phyloP scores from a whole-genome alignment of 2,113 vertebrate genomes.

The Daubentonia madagascariensis region DNA sequence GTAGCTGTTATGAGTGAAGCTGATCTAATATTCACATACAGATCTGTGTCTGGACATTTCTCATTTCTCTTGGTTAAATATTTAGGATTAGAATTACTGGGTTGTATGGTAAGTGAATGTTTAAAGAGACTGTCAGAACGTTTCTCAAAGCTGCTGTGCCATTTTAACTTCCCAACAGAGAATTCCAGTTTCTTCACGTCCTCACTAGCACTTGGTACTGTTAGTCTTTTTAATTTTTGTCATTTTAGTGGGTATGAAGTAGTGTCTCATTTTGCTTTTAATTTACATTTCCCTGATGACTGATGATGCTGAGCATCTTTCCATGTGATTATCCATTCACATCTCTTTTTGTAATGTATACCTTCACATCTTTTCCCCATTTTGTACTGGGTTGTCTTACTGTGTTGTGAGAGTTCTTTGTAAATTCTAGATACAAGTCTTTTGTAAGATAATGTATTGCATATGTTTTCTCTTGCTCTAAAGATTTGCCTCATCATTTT shows the following conservation, averaged over 20 bases:
- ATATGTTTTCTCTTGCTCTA: not conserved
- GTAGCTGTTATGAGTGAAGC: not conserved
- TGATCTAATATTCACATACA: not conserved
- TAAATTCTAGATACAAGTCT: not conserved
- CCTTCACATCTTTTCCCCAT: not conserved
- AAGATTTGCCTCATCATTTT: not conserved
- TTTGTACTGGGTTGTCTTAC: not conserved
- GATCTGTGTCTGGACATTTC: not conserved
- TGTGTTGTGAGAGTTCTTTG: not conserved
- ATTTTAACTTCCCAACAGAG: not conserved
- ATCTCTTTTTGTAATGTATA: not conserved
- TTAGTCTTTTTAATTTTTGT: not conserved
- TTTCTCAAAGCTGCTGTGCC: not conserved
- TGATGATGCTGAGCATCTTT: not conserved
- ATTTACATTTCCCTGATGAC: not conserved
- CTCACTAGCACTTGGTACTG: not conserved
- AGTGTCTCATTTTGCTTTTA: not conserved
- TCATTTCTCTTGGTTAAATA: not conserved
- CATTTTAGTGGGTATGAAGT: not conserved
- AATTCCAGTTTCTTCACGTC: not conserved
- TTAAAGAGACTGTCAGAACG: not conserved
- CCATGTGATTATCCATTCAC: not conserved
- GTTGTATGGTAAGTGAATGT: not conserved
- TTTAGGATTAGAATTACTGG: not conserved
- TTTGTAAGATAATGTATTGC: not conserved